Evolutionary conservation across 92 coral and sea anemone genomes (phyloP), one percentile per base, ranked within the genome.

Genomic region (Scolanthus callimorphus): DNA sequence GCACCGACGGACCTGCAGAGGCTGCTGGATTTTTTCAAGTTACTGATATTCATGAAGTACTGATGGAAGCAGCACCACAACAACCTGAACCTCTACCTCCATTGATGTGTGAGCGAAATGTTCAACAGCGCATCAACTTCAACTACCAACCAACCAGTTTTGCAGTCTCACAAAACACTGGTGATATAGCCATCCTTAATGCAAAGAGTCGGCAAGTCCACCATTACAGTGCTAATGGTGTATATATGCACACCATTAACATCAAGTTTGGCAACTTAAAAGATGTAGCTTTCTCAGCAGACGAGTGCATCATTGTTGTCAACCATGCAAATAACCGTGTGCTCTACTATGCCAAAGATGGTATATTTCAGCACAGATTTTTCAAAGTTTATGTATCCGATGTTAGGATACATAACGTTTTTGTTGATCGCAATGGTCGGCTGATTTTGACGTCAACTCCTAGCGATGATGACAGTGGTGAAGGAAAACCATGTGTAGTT

Each of bases 311-410:
- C 4, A 38, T 54, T 15, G 49, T 66, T 52, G 52, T 66, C 37
- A 66, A 66, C 47, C 71, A 60, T 2, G 51, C 26, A 30, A 65
- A 52, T 27, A 49, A 51, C 37, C 71, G 61, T 31, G 39, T 65
- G 60, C 37, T 65, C 23, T 51, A 17, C 11, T 65, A 49, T 2
- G 19, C 8, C 51, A 65, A 51, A 51, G 71, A 52, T 17, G 47
- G 58, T 11, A 11, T 9, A 12, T 65, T 51, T 39, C 0, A 17
- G 60, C 49, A 48, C 6, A 38, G n/a, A 31, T 34, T 47, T 1
- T 22, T 24, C 17, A 46, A 65, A 13, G 20, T 51, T 51, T 29
- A 59, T 6, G 11, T 25, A 12, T 25, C 47, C 21, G 55, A 37
- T 20, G 29, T 65, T 11, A 65, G 51, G 31, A 38, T 28, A 24